These are phyloP conservation scores for Heterohyrax brucei DNA, from an alignment of 2,797 vertebrate genomes.

Conservation along the genomic window DNA sequence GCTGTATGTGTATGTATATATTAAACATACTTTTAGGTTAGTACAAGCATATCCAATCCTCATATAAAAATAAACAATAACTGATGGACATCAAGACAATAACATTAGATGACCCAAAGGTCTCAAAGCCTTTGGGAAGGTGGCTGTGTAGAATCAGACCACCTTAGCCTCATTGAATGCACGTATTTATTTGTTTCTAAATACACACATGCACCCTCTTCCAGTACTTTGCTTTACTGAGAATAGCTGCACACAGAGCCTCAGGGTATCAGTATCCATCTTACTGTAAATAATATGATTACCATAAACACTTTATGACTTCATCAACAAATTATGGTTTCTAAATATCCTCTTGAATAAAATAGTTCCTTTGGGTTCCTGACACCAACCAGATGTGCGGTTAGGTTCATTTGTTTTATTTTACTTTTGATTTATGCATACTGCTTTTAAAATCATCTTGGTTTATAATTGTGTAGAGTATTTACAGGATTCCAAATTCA, in stretches of 20 bases:
- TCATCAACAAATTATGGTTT: slow-evolving; percentile 29
- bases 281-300: neutral
- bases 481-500: slow-evolving; percentile 20
- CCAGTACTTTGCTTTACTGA: slow-evolving; percentile 31
- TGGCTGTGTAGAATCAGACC: neutral
- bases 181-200: neutral
- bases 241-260: neutral
- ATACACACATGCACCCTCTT: neutral
- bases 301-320: neutral
- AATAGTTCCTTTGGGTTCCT: slow-evolving; percentile 6
- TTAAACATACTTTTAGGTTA: neutral
- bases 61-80: neutral
- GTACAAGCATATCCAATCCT: neutral
- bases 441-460: neutral
- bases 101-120: neutral
- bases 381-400: neutral
- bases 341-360: neutral
- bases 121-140: neutral
- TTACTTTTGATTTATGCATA: neutral
- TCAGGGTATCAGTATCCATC: slow-evolving; percentile 11
- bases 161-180: neutral
- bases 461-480: slow-evolving; percentile 41
- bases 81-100: neutral
- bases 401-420: slow-evolving; percentile 49
- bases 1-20: neutral